phyloP scores from a whole-genome alignment of 1,140 invertebrate species.

The Pseudomyrmex sp. region DNA sequence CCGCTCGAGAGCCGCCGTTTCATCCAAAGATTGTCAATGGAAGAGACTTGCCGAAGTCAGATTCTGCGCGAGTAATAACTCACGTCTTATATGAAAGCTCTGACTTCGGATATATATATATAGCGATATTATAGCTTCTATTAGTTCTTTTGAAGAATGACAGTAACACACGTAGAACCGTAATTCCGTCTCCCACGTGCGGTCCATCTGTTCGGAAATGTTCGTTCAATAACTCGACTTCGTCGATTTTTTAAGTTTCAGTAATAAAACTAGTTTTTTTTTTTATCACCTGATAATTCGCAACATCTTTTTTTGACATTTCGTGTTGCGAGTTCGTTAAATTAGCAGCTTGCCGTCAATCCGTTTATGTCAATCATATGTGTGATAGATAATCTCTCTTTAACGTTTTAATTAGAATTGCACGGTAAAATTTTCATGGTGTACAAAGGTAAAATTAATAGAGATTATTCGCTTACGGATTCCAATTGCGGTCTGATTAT shows the following conservation, averaged over 20 bases:
- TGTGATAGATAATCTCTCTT: no score
- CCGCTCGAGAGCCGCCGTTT: slow-evolving; percentile 12
- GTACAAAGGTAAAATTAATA: slow-evolving; percentile 29
- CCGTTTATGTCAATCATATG: not conserved
- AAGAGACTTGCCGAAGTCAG: slow-evolving; percentile 16
- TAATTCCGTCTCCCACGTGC: not conserved
- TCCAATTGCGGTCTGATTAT: slow-evolving; percentile 25
- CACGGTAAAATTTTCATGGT: slow-evolving; percentile 1
- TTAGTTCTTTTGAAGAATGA: not conserved
- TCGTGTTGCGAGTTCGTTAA: not conserved
- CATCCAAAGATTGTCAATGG: slow-evolving; percentile 24
- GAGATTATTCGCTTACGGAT: slow-evolving; percentile 11
- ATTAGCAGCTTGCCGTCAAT: slow-evolving; percentile 16
- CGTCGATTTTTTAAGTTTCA: not conserved
- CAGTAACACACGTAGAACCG: not conserved
- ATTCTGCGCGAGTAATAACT: not conserved
- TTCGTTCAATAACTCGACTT: not conserved
- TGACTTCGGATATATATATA: not conserved
- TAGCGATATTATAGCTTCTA: not conserved
- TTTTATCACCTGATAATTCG: not conserved
- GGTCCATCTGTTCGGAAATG: not conserved
- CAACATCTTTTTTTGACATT: not conserved
- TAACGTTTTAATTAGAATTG: not conserved
- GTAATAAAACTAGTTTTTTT: not conserved
- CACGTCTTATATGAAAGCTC: not conserved